Evolutionary conservation across 2,888 invertebrate genomes (phyloP), one percentile per base, ranked within the genome.

Genomic region (Drosophila stalkeri): DNA sequence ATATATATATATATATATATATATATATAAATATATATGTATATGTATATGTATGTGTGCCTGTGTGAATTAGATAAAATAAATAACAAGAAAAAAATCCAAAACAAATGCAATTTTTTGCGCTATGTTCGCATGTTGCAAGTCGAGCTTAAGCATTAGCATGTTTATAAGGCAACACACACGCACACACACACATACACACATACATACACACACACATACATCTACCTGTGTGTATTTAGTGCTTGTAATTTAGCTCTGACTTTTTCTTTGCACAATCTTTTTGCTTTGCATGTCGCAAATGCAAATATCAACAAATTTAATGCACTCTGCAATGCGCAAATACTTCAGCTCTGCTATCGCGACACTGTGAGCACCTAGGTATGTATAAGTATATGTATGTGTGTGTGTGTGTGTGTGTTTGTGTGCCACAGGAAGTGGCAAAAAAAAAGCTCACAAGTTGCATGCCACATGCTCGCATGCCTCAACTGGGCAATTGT

Each of bases 271-370:
- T 71, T 66, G 68, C 67, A 67, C 75, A 77, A 65, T 56, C 68
- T 68, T 77, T 64, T 55, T 67, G 64, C 74, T 47, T 52, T 74
- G 81, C 81, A 73, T 78, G 79, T 81, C 67, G 80, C 73, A 69
- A 76, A 75, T 72, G 80, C 81, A 86, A 87, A 83, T 81, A 77
- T 65, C 69, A 87, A 80, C 73, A 85, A 83, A 86, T 83, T 85
- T 77, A 81, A 80, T 77, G 81, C 74, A 69, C 77, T 77, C 73
- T 70, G 81, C 66, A 59, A 61, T 43, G 64, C 27, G 80, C 80
- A 78, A 79, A 79, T 78, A 79, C 79, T 75, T 75, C 51, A 77
- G 43, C 18, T 44, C 33, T 14, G 35, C 49, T 44, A 35, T 41
- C 47, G 33, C 39, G 64, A 35, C 47, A 55, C 41, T 49, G 23